Conservation (phyloP, 2,888 invertebrate genomes). For the Lomographa bimaculata region DNA sequence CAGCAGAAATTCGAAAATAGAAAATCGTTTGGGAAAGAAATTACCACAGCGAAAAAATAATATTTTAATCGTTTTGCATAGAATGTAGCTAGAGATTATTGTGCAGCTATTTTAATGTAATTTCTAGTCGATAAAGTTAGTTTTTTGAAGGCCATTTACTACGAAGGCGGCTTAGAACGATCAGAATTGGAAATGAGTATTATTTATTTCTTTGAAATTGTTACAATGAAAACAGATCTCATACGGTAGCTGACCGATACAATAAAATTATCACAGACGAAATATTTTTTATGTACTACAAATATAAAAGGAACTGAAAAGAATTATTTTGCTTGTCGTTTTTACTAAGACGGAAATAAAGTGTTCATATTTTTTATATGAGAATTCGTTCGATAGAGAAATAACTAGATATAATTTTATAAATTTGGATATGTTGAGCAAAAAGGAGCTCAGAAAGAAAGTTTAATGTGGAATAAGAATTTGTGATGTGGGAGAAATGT, state of each 20-base stretch:
- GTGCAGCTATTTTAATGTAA: slow-evolving; percentile 35
- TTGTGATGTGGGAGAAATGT: background rate
- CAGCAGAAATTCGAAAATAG: slow-evolving; percentile 91
- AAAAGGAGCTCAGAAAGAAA: slow-evolving; percentile 23
- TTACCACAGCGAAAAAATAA: slow-evolving; percentile 61
- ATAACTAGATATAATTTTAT: slow-evolving; percentile 3
- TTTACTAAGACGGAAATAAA: slow-evolving; percentile 29
- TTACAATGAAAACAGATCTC: too few relatives aligned
- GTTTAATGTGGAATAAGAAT: background rate
- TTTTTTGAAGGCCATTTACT: slow-evolving; percentile 35
- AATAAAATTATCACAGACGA: slow-evolving; percentile 7
- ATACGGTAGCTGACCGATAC: slow-evolving; percentile 2
- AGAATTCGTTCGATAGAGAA: slow-evolving; percentile 8
- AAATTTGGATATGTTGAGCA: slow-evolving; percentile 6
- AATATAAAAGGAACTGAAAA: too few relatives aligned
- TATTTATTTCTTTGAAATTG: too few relatives aligned
- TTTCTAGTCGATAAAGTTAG: slow-evolving; percentile 43
- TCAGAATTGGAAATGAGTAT: slow-evolving; percentile 25
- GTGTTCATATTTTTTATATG: slow-evolving; percentile 64
- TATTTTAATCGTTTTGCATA: slow-evolving; percentile 7
- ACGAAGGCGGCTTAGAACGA: slow-evolving; percentile 32
- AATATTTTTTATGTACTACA: too few relatives aligned
- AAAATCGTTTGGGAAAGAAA: slow-evolving; percentile 73
- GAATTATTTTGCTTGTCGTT: slow-evolving; percentile 10
- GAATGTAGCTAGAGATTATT: slow-evolving; percentile 31